These are phyloP conservation scores for Motacilla alba DNA, from an alignment of 2,113 vertebrate genomes.

Conservation along the genomic window DNA sequence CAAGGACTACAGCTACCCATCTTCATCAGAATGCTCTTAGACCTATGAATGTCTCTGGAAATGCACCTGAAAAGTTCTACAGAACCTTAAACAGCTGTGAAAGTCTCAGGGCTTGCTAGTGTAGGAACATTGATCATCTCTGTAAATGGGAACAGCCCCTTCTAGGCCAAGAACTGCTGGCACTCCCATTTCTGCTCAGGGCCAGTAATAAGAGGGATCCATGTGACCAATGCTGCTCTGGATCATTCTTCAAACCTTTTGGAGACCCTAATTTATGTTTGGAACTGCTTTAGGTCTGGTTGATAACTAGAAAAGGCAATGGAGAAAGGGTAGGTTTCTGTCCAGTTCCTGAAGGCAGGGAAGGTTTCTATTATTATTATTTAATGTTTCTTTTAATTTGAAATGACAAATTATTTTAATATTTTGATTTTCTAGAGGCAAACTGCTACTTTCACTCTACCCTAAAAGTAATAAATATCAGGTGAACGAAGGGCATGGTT, in stretches of 20 bases:
- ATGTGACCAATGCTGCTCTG: neutral
- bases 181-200: neutral
- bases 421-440: neutral
- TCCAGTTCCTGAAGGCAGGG: neutral
- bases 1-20: neutral
- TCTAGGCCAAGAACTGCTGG: neutral
- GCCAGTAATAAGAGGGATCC: neutral
- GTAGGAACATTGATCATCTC: neutral
- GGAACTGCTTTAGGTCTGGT: neutral
- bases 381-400: neutral
- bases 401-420: neutral
- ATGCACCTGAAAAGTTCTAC: neutral
- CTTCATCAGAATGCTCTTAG: neutral
- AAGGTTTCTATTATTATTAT: neutral
- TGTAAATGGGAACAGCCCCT: neutral
- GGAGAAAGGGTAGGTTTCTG: neutral
- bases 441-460: neutral
- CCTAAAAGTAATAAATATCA: neutral
- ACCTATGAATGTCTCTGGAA: neutral
- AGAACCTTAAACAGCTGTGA: neutral
- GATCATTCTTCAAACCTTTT: neutral
- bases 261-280: neutral
- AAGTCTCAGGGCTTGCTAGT: neutral
- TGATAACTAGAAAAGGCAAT: neutral
- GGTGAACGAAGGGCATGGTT: neutral